Percentiles rank a stretch among this genome's conserved stretches.
phyloP scores from a whole-genome alignment of 2,797 vertebrate genomes.

The Naso thynnoides region DNA sequence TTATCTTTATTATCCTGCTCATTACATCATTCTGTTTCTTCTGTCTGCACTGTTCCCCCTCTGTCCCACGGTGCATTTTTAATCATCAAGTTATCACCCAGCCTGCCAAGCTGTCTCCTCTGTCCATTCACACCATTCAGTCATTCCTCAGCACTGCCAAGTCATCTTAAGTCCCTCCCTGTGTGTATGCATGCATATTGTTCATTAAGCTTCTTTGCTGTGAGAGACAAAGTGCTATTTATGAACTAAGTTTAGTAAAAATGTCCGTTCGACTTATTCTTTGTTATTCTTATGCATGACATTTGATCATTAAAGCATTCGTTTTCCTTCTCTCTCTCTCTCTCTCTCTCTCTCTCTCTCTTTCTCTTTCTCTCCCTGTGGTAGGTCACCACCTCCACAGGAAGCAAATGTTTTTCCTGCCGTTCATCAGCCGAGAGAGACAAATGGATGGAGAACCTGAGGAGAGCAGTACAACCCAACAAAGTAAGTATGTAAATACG shows the following conservation, averaged over 20 bases:
- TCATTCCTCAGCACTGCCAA: slow-evolving; percentile 36
- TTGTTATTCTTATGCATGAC: slow-evolving; percentile 25
- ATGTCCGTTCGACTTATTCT: slow-evolving; percentile 22
- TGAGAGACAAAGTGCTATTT: slow-evolving; percentile 31
- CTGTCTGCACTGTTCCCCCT: slow-evolving; percentile 13
- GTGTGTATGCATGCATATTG: slow-evolving; percentile 11
- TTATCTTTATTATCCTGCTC: slow-evolving; percentile 46
- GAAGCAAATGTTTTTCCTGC: slow-evolving; percentile 99
- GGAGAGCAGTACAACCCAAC: slow-evolving; percentile 97
- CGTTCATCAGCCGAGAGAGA: slow-evolving; percentile 97
- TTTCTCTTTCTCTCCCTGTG: slow-evolving; percentile 1
- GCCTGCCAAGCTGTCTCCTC: slow-evolving; percentile 33
- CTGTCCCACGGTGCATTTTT: slow-evolving; percentile 32
- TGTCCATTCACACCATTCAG: slow-evolving; percentile 45
- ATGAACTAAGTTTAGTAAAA: slow-evolving; percentile 38
- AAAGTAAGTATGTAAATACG: slow-evolving; percentile 86
- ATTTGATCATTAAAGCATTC: slow-evolving; percentile 40
- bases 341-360: background rate
- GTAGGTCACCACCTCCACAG: slow-evolving; percentile 97
- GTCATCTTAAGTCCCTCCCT: slow-evolving; percentile 35
- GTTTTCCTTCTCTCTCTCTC: slow-evolving; percentile 7
- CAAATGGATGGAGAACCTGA: slow-evolving; percentile 99
- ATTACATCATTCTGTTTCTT: slow-evolving; percentile 29
- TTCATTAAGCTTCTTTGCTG: slow-evolving; percentile 22
- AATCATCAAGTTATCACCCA: slow-evolving; percentile 28